These are phyloP conservation scores for Vombatus ursinus DNA, from an alignment of 2,113 vertebrate genomes.

Conservation along the genomic window DNA sequence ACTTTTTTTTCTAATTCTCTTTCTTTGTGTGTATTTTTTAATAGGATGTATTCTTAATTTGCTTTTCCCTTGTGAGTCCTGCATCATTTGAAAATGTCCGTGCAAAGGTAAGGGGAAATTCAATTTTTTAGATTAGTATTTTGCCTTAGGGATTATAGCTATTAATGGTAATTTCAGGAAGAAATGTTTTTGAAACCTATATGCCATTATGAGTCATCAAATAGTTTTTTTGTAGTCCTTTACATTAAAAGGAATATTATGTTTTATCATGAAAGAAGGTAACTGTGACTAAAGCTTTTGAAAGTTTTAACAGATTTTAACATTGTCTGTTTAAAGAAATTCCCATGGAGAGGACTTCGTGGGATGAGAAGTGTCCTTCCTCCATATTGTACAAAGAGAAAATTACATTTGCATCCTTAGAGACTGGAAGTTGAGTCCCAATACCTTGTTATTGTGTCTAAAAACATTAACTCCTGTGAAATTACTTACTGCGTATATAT, in stretches of 20 bases:
- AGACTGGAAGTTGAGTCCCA: neutral
- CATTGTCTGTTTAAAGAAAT: neutral
- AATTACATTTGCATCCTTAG: neutral
- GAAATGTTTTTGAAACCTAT: neutral
- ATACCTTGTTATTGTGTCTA: neutral
- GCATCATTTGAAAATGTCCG: slow-evolving; percentile 99
- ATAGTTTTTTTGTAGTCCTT: neutral
- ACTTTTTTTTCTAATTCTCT: neutral
- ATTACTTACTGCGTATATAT: no score
- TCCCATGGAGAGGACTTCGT: neutral
- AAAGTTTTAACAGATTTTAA: neutral
- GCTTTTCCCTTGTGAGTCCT: slow-evolving; percentile 98
- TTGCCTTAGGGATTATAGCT: neutral
- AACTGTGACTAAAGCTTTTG: neutral
- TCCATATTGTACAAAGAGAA: neutral
- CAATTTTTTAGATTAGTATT: neutral
- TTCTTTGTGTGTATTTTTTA: slow-evolving; percentile 59
- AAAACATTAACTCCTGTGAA: neutral
- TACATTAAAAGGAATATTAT: neutral
- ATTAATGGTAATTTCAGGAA: neutral
- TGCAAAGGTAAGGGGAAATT: slow-evolving; percentile 89
- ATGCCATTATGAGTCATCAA: neutral
- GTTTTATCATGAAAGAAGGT: neutral
- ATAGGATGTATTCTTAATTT: slow-evolving; percentile 98
- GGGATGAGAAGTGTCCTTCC: neutral